Percentiles rank a stretch among this genome's conserved stretches.
phyloP scores from a whole-genome alignment of 2,888 invertebrate species.

The Drosophila neutralis region DNA sequence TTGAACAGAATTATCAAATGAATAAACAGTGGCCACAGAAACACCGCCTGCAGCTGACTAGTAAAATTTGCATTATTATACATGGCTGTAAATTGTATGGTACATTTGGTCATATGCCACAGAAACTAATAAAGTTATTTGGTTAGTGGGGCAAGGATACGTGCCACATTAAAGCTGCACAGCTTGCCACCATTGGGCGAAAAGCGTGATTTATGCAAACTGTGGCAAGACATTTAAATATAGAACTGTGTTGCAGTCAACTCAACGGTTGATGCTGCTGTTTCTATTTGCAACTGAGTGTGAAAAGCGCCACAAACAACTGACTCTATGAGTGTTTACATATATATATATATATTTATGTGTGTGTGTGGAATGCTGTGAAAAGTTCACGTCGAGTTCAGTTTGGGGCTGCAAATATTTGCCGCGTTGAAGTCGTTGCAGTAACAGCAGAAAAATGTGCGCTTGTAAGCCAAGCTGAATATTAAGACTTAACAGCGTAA shows the following conservation, averaged over 20 bases:
- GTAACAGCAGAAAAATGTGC: slow-evolving; percentile 18
- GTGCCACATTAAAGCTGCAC: slow-evolving; percentile 58
- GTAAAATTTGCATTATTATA: slow-evolving; percentile 9
- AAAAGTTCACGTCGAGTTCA: slow-evolving; percentile 64
- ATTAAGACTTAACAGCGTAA: slow-evolving; percentile 57
- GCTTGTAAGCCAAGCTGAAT: slow-evolving; percentile 55
- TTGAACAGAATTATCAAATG: slow-evolving; percentile 24
- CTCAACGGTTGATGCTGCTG: slow-evolving; percentile 19
- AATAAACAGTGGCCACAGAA: slow-evolving; percentile 33
- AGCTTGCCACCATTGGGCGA: background rate
- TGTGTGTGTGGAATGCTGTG: slow-evolving; percentile 24
- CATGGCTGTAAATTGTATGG: background rate
- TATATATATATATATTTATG: background rate
- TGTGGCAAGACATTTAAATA: slow-evolving; percentile 36
- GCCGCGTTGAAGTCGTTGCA: slow-evolving; percentile 30
- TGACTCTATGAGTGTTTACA: background rate
- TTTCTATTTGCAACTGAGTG: slow-evolving; percentile 35
- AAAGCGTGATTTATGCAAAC: slow-evolving; percentile 30
- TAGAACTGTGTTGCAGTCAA: slow-evolving; percentile 20
- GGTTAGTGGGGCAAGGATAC: slow-evolving; percentile 19
- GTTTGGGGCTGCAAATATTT: slow-evolving; percentile 65
- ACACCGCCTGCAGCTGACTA: slow-evolving; percentile 11
- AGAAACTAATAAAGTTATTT: slow-evolving; percentile 47
- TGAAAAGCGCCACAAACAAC: slow-evolving; percentile 48
- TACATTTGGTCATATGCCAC: slow-evolving; percentile 18